Evolutionary conservation across 2,888 invertebrate genomes (phyloP).

Genomic region (Pachliopta kotzebuea): DNA sequence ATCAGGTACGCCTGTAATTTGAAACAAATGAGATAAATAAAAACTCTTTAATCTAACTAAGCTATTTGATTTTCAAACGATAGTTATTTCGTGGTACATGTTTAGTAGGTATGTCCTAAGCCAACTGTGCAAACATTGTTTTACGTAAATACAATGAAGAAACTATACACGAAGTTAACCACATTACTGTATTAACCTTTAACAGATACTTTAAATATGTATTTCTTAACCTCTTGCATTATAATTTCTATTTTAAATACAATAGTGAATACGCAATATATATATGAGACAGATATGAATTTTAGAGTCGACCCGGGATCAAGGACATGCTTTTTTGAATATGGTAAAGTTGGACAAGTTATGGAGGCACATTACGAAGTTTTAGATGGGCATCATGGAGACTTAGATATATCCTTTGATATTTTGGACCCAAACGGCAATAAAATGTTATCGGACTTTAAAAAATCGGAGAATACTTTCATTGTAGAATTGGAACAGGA

Average conservation of each 20-base stretch:
- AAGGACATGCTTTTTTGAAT: constrained; percentile 62
- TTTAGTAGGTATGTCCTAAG: background rate
- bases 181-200: constrained; percentile 2
- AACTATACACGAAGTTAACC: constrained; percentile 5
- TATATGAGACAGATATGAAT: constrained; percentile 59
- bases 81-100: too few relatives aligned
- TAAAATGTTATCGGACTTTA: constrained; percentile 82
- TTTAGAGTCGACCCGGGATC: constrained; percentile 63
- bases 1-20: constrained; percentile 80
- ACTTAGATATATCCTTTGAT: constrained; percentile 90
- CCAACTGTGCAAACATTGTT: constrained; percentile 44
- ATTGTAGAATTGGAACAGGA: constrained; percentile 79
- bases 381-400: constrained; percentile 91
- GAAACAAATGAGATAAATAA: constrained; percentile 1
- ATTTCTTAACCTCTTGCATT: constrained; percentile 30
- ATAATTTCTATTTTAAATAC: constrained; percentile 32
- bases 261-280: constrained; percentile 40
- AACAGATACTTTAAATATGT: constrained; percentile 32
- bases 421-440: constrained; percentile 83
- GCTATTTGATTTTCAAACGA: constrained; percentile 6
- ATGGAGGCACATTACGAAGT: constrained; percentile 75
- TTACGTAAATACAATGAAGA: constrained; percentile 2
- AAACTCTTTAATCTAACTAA: background rate
- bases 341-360: constrained; percentile 55
- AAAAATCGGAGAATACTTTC: constrained; percentile 85